Percentiles rank a stretch among this genome's conserved stretches.
Conservation (phyloP, 1,140 invertebrate genomes). For the Tribolium madens region DNA sequence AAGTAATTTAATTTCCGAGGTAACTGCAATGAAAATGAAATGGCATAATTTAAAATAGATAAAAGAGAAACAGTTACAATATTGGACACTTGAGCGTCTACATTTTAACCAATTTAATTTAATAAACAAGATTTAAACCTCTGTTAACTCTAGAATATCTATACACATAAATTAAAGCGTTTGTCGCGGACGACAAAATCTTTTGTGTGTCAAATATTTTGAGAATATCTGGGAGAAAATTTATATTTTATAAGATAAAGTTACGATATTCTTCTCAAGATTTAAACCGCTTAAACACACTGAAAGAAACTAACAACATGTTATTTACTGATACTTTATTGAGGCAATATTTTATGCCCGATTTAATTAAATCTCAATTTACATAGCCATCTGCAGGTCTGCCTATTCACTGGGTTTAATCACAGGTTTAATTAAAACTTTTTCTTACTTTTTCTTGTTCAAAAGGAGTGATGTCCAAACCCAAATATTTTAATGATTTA, state of each 20-base stretch:
- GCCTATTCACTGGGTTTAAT: neutral
- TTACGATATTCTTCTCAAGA: neutral
- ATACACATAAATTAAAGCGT: neutral
- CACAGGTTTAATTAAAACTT: neutral
- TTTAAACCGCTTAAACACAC: neutral
- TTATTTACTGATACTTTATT: constrained; percentile 6
- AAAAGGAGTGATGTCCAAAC: neutral
- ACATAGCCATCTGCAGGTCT: constrained; percentile 2
- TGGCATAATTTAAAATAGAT: constrained; percentile 20
- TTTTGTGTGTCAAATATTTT: neutral
- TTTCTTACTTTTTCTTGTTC: neutral
- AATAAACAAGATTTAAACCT: constrained; percentile 21
- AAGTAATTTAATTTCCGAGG: neutral
- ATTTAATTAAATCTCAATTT: constrained; percentile 27
- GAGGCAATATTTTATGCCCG: neutral
- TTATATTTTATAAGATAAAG: neutral
- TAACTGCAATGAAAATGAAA: constrained; percentile 1
- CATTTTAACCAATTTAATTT: constrained; percentile 21
- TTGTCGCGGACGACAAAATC: neutral
- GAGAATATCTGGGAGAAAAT: neutral
- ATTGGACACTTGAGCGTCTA: constrained; percentile 17
- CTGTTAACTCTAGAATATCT: neutral
- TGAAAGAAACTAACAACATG: neutral
- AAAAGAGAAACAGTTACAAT: constrained; percentile 1
- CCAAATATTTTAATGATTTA: too few relatives aligned